Conservation (phyloP, 1,140 invertebrate species). For the Drosophila arawakana region DNA sequence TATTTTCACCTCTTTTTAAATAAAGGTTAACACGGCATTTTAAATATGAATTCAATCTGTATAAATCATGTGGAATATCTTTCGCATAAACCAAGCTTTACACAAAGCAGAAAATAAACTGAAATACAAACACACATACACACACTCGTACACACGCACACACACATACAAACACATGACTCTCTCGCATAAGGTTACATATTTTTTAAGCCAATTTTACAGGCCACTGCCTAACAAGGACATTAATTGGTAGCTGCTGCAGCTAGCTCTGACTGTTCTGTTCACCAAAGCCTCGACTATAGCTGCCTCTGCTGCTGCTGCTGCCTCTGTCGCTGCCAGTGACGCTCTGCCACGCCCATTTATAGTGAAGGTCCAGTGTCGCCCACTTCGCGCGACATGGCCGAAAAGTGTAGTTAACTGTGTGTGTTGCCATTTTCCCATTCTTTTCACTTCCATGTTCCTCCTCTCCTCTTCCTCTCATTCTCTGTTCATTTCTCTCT, state of each 20-base stretch:
- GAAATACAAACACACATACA: slow-evolving; percentile 25
- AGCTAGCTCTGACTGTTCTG: slow-evolving; percentile 29
- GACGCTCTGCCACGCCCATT: slow-evolving; percentile 40
- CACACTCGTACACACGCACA: slow-evolving; percentile 4
- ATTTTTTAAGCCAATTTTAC: slow-evolving; percentile 84
- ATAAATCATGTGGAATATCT: slow-evolving; percentile 4
- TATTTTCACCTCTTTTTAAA: not conserved
- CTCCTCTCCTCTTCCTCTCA: not conserved
- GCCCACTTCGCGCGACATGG: slow-evolving; percentile 53
- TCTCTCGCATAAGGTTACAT: slow-evolving; percentile 78
- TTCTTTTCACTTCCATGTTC: not conserved
- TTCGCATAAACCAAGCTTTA: slow-evolving; percentile 26
- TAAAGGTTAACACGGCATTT: too few species aligned
- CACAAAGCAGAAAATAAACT: slow-evolving; percentile 4
- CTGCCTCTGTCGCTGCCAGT: slow-evolving; percentile 22
- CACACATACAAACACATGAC: slow-evolving; percentile 14
- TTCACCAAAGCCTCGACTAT: slow-evolving; percentile 3
- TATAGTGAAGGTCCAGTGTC: slow-evolving; percentile 36
- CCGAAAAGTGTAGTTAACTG: slow-evolving; percentile 76
- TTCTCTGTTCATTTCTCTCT: not conserved
- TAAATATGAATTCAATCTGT: slow-evolving; percentile 1
- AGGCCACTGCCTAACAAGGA: slow-evolving; percentile 83
- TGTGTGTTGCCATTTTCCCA: slow-evolving; percentile 46
- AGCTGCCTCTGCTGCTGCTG: slow-evolving; percentile 3
- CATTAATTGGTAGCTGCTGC: slow-evolving; percentile 80